phyloP scores from a whole-genome alignment of 2,797 vertebrate species.

The Enteromius viviparus region DNA sequence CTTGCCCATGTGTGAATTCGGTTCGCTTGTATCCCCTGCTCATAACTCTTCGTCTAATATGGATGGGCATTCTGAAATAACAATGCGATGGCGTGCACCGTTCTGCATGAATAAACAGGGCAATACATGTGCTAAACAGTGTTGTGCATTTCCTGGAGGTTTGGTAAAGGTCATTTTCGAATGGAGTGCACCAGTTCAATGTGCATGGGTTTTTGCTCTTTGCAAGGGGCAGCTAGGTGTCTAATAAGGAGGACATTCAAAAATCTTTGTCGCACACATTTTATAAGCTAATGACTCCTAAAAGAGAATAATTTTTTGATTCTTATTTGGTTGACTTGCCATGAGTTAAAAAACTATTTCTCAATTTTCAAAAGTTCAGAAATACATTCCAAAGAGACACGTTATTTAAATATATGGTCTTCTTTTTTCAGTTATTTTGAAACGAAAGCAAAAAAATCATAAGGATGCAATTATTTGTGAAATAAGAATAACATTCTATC shows the following conservation, averaged over 20 bases:
- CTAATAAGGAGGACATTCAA: background rate
- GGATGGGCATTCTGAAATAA: conserved; percentile 33
- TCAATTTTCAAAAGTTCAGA: background rate
- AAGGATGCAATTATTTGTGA: background rate
- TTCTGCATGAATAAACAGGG: conserved; percentile 41
- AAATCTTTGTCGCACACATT: background rate
- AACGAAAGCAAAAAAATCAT: background rate
- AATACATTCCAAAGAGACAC: background rate
- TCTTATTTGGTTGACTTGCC: background rate
- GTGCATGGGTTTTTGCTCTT: conserved; percentile 16
- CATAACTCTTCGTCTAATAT: conserved; percentile 50
- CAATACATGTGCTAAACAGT: conserved; percentile 22
- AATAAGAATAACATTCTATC: background rate
- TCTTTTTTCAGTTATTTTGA: background rate
- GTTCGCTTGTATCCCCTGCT: conserved; percentile 32
- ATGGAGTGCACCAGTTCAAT: conserved; percentile 8
- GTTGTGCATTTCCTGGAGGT: conserved; percentile 47
- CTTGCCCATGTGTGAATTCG: conserved; percentile 55
- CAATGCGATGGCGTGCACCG: conserved; percentile 26
- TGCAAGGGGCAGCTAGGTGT: background rate
- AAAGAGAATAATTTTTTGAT: background rate
- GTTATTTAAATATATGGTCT: background rate
- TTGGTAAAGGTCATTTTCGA: conserved; percentile 45
- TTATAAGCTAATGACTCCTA: background rate
- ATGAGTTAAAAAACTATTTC: background rate